A percentile compares a stretch with the other conserved stretches of the same genome.
These are phyloP conservation scores for Alentia gelatinosa DNA, from an alignment of 2,888 invertebrate genomes.

Conservation along the genomic window DNA sequence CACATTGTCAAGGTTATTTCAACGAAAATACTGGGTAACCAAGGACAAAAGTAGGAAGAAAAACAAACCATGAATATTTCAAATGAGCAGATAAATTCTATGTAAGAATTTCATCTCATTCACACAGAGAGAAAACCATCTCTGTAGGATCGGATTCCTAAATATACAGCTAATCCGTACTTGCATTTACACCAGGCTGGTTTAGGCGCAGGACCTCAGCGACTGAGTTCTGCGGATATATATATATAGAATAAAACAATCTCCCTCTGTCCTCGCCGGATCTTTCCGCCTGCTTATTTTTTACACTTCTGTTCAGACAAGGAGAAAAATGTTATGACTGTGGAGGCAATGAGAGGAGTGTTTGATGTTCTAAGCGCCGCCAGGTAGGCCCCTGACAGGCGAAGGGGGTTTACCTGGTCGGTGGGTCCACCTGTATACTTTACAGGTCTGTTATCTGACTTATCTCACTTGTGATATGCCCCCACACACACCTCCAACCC, in stretches of 20 bases:
- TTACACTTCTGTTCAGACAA: not conserved
- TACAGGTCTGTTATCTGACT: not conserved
- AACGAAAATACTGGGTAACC: not conserved
- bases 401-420: not conserved
- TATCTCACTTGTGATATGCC: not conserved
- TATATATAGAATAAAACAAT: not conserved
- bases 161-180: no score
- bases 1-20: not conserved
- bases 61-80: no score
- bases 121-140: no score
- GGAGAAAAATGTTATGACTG: slow-evolving; percentile 4
- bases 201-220: not conserved
- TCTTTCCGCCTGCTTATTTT: not conserved
- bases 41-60: no score
- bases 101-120: no score
- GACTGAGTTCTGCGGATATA: no score
- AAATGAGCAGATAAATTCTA: no score
- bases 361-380: not conserved
- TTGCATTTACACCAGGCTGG: no score
- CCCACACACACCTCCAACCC: not conserved
- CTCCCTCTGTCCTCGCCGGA: not conserved
- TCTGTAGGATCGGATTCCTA: no score
- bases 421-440: not conserved
- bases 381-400: not conserved
- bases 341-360: not conserved